phyloP scores from a whole-genome alignment of 2,113 vertebrate species.

The Colistium nudipinnis region DNA sequence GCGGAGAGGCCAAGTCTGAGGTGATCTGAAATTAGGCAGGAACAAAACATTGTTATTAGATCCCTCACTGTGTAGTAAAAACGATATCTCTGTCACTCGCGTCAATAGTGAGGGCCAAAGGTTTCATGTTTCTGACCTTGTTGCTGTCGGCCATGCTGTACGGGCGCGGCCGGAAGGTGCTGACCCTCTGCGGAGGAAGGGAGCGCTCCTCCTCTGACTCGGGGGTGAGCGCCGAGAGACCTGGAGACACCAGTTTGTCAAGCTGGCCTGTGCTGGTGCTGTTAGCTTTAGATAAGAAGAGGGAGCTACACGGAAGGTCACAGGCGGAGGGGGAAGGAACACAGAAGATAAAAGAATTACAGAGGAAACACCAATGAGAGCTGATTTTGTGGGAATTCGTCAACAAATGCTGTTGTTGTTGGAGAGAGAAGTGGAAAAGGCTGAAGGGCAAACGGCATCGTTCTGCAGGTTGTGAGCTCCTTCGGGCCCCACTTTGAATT shows the following conservation, averaged over 20 bases:
- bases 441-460: not conserved
- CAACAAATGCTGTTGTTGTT: constrained; percentile 50
- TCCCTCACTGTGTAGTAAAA: not conserved
- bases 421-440: constrained; percentile 38
- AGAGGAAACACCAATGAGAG: constrained; percentile 14
- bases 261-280: constrained; percentile 81
- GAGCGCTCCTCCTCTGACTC: constrained; percentile 75
- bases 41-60: not conserved
- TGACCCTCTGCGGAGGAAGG: constrained; percentile 77
- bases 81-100: too few relatives aligned
- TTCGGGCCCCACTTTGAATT: too few relatives aligned
- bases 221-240: constrained; percentile 55
- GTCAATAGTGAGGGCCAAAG: not conserved
- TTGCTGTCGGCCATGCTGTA: constrained; percentile 87
- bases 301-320: constrained; percentile 62
- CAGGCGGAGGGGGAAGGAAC: constrained; percentile 18
- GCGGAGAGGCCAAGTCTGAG: constrained; percentile 68
- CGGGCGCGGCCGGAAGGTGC: constrained; percentile 84
- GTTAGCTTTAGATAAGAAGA: constrained; percentile 77
- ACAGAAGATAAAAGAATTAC: constrained; percentile 3
- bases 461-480: not conserved
- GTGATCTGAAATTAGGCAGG: constrained; percentile 66
- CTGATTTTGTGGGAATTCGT: constrained; percentile 24
- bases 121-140: constrained; percentile 62
- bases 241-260: constrained; percentile 76